Percentiles rank a stretch among this genome's conserved stretches.
Conservation (phyloP, 2,113 vertebrate species). For the Brachionichthys hirsutus region DNA sequence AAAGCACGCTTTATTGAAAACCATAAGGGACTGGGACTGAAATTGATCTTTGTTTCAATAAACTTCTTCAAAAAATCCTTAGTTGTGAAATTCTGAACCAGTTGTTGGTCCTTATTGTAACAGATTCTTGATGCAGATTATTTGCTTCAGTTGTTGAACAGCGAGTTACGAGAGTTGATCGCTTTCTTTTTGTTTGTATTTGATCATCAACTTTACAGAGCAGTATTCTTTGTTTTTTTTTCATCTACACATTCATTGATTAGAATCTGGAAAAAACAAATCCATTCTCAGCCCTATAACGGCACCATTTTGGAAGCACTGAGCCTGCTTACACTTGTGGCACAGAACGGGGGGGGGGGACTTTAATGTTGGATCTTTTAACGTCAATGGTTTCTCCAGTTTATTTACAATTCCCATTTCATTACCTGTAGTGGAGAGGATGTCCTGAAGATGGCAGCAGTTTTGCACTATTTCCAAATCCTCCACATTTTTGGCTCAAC, state of each 20-base stretch:
- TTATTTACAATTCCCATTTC: slow-evolving; percentile 1
- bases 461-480: slow-evolving; percentile 8
- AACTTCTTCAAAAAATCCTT: slow-evolving; percentile 75
- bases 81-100: slow-evolving; percentile 48
- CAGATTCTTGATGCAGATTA: neutral
- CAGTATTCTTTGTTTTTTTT: too few species aligned
- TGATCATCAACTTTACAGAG: too few species aligned
- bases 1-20: slow-evolving; percentile 78
- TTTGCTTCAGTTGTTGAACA: too few species aligned
- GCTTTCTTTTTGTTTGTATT: too few species aligned
- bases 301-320: neutral
- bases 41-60: slow-evolving; percentile 82
- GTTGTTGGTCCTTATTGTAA: slow-evolving; percentile 28
- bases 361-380: too few species aligned
- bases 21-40: slow-evolving; percentile 78
- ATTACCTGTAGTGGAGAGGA: slow-evolving; percentile 1
- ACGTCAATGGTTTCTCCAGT: neutral
- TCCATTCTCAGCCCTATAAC: neutral
- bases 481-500: neutral
- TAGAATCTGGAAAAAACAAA: neutral
- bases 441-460: slow-evolving; percentile 64
- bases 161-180: too few species aligned
- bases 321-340: neutral
- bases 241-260: too few species aligned
- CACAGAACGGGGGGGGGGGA: too few species aligned